Evolutionary conservation across 2,888 invertebrate species (phyloP), one percentile per base, ranked within the genome.

Genomic region (Acleris literana): DNA sequence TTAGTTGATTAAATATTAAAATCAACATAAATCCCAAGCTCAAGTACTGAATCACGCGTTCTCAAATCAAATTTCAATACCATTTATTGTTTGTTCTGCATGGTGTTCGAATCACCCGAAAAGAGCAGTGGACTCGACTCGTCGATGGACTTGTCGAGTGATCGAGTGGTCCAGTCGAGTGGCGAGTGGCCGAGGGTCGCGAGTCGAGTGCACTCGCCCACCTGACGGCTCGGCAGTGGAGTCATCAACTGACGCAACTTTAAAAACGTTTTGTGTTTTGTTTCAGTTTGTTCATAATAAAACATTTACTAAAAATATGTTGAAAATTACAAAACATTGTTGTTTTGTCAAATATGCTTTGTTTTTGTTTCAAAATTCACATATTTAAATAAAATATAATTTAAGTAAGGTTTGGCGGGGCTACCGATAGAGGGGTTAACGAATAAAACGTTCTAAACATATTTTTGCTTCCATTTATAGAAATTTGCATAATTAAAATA

Each of bases 191-290:
- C 49, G 49, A 58, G 63, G 63, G n/a, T 9, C 57, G 63, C 51
- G 20, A 53, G 57, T 64, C 52, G 63, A 64, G 63, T 64, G 46
- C 59, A 20, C 63, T 43, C 25, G 11, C 61, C 7, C 56, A 51
- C 57, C 57, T 52, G 63, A 43, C 44, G 13, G 49, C 7, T 54
- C 13, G 43, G 5, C 13, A 11, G 33, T 2, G 39, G 39, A 13
- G 2, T 33, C 33, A 13, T 13, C 13, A 13, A 13, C 39, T 39
- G 39, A 39, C 39, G 2, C 39, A 5, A 46, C 16, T 44, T 43
- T 44, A 1, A 46, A 44, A 13, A 46, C 1, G 5, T 1, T 46
- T 46, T 46, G 0, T 44, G n/a, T 46, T n/a, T 46, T 3, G 17
- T 46, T 0, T 1, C 17, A 46, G 46, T 17, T 16, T n/a, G 2